phyloP scores from a whole-genome alignment of 2,888 invertebrate genomes.

The Caenorhabditis becei region DNA sequence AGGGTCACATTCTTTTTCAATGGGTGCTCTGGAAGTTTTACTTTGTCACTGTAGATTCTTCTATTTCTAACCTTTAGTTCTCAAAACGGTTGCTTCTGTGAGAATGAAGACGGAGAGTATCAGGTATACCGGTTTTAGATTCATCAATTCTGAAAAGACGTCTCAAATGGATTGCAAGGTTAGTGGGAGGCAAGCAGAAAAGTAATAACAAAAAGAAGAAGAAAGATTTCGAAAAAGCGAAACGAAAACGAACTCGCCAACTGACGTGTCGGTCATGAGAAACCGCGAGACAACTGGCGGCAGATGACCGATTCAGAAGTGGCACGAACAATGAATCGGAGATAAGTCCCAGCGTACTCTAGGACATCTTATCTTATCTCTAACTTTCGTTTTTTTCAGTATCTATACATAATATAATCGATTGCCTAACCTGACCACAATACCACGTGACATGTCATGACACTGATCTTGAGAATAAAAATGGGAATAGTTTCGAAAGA shows the following conservation, averaged over 20 bases:
- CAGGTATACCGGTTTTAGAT: slow-evolving; percentile 15
- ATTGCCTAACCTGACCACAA: too few relatives aligned
- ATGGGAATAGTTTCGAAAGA: too few relatives aligned
- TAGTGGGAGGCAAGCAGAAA: slow-evolving; percentile 7
- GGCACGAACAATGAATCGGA: background rate
- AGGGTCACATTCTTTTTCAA: slow-evolving; percentile 1
- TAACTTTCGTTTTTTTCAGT: too few relatives aligned
- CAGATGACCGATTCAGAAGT: slow-evolving; percentile 25
- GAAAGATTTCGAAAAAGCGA: slow-evolving; percentile 11
- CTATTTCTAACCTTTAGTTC: slow-evolving; percentile 21
- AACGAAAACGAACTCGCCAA: slow-evolving; percentile 41
- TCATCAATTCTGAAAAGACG: background rate
- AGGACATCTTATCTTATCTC: slow-evolving; percentile 2
- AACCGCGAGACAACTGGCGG: slow-evolving; percentile 18
- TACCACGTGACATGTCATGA: too few relatives aligned
- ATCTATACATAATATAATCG: too few relatives aligned
- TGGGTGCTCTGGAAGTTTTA: slow-evolving; percentile 17
- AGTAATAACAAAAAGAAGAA: slow-evolving; percentile 41
- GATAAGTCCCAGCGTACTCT: background rate
- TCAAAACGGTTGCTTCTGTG: slow-evolving; percentile 26
- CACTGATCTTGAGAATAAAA: too few relatives aligned
- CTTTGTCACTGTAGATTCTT: background rate
- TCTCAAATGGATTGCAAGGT: slow-evolving; percentile 11
- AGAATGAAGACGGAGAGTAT: slow-evolving; percentile 17
- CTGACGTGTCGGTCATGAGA: slow-evolving; percentile 21